A percentile compares a stretch with the other conserved stretches of the same genome.
phyloP scores from a whole-genome alignment of 2,888 invertebrate species.

The Charanyca ferruginea region DNA sequence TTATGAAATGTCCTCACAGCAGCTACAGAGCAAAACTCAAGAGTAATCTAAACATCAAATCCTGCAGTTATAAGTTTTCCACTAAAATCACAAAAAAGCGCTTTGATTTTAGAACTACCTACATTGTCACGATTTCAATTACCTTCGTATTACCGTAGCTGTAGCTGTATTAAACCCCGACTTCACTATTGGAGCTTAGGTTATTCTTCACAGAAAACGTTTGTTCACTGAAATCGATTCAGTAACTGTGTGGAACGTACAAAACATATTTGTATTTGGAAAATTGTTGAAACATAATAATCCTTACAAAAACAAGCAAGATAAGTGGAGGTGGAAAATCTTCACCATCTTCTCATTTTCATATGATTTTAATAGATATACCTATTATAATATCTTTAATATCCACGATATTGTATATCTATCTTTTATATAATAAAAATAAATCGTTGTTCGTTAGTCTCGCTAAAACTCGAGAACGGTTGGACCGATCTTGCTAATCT shows the following conservation, averaged over 20 bases:
- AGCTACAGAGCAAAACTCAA: too few species aligned
- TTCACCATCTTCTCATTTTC: too few species aligned
- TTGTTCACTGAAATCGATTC: slow-evolving; percentile 3
- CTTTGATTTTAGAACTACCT: slow-evolving; percentile 9
- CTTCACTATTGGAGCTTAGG: background rate
- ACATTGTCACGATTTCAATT: slow-evolving; percentile 41
- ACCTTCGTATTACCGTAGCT: slow-evolving; percentile 13
- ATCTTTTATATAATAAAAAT: too few species aligned
- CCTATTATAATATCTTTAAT: too few species aligned
- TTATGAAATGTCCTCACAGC: too few species aligned
- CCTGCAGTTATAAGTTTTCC: slow-evolving; percentile 13
- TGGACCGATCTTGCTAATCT: too few species aligned
- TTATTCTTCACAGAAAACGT: background rate
- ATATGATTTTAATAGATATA: too few species aligned
- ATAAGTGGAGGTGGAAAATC: too few species aligned
- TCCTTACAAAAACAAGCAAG: too few species aligned
- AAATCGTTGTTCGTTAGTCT: too few species aligned
- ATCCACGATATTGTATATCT: too few species aligned
- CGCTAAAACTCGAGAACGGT: too few species aligned
- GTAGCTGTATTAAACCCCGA: slow-evolving; percentile 23
- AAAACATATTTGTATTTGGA: background rate
- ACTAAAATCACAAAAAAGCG: slow-evolving; percentile 5
- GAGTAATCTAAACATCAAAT: slow-evolving; percentile 2
- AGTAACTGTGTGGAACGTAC: background rate
- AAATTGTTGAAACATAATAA: background rate